These are phyloP conservation scores for Grammomys dolichurus DNA, from an alignment of 2,113 vertebrate genomes.

Conservation along the genomic window DNA sequence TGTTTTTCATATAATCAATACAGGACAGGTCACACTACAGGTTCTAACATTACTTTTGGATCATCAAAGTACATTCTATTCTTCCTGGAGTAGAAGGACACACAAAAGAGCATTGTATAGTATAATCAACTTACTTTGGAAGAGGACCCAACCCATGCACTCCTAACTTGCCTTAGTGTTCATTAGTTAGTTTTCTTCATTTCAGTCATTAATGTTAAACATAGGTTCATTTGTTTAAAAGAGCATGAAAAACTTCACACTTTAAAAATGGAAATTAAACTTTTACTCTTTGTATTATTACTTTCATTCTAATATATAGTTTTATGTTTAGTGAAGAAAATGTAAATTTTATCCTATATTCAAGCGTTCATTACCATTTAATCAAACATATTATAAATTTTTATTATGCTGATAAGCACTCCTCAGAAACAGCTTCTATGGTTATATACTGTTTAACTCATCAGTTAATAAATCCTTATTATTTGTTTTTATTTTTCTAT, in stretches of 20 bases:
- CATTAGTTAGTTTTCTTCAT: neutral
- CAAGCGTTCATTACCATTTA: neutral
- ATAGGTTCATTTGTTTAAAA: neutral
- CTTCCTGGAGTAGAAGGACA: neutral
- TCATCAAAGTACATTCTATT: too few relatives aligned
- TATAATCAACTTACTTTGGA: neutral
- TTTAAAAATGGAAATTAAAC: neutral
- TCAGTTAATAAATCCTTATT: neutral
- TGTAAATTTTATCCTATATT: neutral
- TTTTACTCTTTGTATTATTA: neutral
- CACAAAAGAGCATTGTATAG: too few relatives aligned
- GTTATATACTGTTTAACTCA: neutral
- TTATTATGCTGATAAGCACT: neutral
- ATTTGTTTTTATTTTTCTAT: neutral
- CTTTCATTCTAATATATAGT: neutral
- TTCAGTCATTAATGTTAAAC: neutral
- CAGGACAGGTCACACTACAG: neutral
- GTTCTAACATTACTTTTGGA: neutral
- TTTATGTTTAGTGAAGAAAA: neutral
- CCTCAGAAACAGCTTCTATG: neutral
- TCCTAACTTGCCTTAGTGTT: neutral
- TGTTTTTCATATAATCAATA: neutral
- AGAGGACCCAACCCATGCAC: fast-evolving
- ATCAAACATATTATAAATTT: neutral
- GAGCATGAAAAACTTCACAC: too few relatives aligned